Conservation (phyloP, 2,797 vertebrate species). For the Botia kubotai region DNA sequence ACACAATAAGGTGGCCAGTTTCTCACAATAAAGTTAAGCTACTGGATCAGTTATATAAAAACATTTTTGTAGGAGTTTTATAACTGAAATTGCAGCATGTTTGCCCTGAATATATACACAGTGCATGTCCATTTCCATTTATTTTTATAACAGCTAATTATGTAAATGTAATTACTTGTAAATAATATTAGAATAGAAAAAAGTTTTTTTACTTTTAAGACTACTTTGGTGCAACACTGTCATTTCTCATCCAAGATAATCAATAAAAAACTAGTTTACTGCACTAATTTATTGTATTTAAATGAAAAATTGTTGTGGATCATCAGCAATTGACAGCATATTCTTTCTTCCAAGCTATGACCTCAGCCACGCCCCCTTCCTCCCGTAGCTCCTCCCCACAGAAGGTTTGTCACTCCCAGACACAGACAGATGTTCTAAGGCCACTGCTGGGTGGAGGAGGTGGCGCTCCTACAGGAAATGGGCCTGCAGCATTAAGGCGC, state of each 20-base stretch:
- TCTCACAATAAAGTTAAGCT: slow-evolving; percentile 33
- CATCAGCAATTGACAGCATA: not conserved
- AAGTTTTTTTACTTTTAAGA: too few species aligned
- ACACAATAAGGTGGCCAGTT: slow-evolving; percentile 35
- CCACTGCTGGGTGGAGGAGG: slow-evolving; percentile 71
- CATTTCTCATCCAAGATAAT: too few species aligned
- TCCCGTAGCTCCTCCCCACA: slow-evolving; percentile 77
- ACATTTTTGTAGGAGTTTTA: slow-evolving; percentile 18
- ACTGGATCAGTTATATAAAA: not conserved
- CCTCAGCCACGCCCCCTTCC: slow-evolving; percentile 75
- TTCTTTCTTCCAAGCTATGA: slow-evolving; percentile 67
- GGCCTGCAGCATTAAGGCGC: slow-evolving; percentile 67
- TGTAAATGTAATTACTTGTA: too few species aligned
- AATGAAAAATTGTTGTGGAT: not conserved
- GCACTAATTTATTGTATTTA: not conserved
- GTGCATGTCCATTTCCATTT: not conserved
- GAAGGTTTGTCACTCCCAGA: slow-evolving; percentile 82
- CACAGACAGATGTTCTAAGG: slow-evolving; percentile 80
- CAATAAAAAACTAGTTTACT: too few species aligned
- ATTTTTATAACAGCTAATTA: too few species aligned
- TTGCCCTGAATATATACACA: slow-evolving; percentile 1
- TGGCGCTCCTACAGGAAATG: slow-evolving; percentile 40
- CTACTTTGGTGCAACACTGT: too few species aligned
- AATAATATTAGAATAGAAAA: too few species aligned
- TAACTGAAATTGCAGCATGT: not conserved